phyloP scores from a whole-genome alignment of 1,140 invertebrate genomes.

The Muscidifurax raptorellus region DNA sequence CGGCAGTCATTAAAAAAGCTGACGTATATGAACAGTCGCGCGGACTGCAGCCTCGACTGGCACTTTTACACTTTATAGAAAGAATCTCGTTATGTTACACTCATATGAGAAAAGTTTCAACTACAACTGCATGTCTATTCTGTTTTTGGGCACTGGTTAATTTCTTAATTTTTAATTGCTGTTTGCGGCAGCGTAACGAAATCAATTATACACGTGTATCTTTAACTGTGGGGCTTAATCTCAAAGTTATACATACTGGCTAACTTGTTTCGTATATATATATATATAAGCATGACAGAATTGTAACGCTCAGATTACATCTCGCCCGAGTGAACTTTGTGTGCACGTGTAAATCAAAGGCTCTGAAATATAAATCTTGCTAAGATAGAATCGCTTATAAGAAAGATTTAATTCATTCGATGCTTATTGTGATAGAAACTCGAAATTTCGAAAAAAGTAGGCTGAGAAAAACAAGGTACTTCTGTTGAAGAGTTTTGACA shows the following conservation, averaged over 20 bases:
- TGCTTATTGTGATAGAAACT: no score
- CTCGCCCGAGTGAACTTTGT: neutral
- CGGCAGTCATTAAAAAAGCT: neutral
- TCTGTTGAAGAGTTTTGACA: no score
- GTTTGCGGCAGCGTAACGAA: neutral
- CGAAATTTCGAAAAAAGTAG: neutral
- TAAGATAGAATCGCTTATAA: neutral
- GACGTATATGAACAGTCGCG: neutral
- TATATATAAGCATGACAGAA: neutral
- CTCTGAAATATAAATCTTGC: neutral
- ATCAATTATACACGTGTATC: neutral
- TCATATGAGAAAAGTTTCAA: neutral
- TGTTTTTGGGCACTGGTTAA: no score
- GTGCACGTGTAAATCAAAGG: neutral
- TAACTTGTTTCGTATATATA: neutral
- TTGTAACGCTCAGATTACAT: neutral
- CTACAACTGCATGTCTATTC: no score
- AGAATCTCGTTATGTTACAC: neutral
- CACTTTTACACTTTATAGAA: neutral
- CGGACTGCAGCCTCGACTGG: no score
- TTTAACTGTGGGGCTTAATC: neutral
- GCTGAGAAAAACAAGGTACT: no score
- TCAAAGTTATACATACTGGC: neutral
- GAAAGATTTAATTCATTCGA: neutral
- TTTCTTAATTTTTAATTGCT: no score